Evolutionary conservation across 2,888 invertebrate species (phyloP).

Genomic region (Coremacera marginata): DNA sequence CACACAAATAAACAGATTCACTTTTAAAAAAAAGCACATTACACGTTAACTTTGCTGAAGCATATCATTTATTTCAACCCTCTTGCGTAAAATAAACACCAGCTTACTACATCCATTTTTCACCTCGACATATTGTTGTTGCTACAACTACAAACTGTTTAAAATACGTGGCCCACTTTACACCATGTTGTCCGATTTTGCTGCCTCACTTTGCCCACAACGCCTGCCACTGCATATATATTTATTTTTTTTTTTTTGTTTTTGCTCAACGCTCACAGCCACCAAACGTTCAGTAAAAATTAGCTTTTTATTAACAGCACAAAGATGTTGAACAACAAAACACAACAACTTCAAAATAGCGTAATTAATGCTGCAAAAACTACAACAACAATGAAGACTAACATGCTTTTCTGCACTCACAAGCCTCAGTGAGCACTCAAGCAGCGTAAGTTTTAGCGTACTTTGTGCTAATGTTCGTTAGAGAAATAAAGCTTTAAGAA

Average conservation of each 20-base stretch:
- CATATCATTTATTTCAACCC: constrained; percentile 20
- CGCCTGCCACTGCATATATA: too few species aligned
- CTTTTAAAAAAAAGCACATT: neutral
- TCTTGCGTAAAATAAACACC: neutral
- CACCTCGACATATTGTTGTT: neutral
- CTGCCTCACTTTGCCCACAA: neutral
- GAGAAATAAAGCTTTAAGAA: neutral
- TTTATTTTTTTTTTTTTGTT: too few species aligned
- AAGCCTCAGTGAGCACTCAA: constrained; percentile 36
- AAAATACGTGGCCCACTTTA: neutral
- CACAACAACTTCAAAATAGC: constrained; percentile 7
- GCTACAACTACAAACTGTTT: neutral
- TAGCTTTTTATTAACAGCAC: neutral
- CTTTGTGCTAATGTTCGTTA: neutral
- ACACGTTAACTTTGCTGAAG: constrained; percentile 17
- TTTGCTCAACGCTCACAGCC: too few species aligned
- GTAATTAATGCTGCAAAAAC: constrained; percentile 1
- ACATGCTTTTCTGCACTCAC: neutral
- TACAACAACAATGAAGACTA: constrained; percentile 17
- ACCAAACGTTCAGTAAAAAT: too few species aligned
- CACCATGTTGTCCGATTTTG: neutral
- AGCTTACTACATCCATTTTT: neutral
- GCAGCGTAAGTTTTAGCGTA: constrained; percentile 27
- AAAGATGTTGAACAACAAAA: neutral
- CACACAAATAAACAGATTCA: neutral